Conservation (phyloP, 2,797 vertebrate genomes). For the Leptoclinus maculatus region DNA sequence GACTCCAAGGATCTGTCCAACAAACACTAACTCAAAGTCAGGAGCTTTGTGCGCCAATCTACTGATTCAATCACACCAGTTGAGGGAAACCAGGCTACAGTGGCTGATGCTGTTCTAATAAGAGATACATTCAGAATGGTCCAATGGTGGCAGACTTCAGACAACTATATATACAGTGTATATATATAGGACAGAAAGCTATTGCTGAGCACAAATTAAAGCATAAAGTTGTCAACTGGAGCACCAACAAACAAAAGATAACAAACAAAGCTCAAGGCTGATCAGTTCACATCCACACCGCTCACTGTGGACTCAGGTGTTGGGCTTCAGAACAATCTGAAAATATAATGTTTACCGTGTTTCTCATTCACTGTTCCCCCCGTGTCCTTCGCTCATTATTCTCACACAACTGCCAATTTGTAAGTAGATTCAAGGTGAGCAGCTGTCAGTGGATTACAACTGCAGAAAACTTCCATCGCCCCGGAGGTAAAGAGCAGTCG, state of each 20-base stretch:
- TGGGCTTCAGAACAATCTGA: too few relatives aligned
- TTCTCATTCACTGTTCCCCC: constrained; percentile 17
- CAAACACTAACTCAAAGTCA: constrained; percentile 28
- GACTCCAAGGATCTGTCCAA: background rate
- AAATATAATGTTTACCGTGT: constrained; percentile 29
- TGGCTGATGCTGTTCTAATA: constrained; percentile 28
- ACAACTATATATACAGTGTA: too few relatives aligned
- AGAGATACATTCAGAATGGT: constrained; percentile 2
- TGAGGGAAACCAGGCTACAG: constrained; percentile 4
- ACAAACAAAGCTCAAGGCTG: too few relatives aligned
- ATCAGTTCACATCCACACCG: too few relatives aligned
- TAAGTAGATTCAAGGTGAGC: constrained; percentile 55
- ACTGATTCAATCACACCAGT: constrained; percentile 17
- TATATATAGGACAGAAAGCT: too few relatives aligned
- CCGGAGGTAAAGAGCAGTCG: constrained; percentile 41
- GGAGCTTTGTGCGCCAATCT: constrained; percentile 9
- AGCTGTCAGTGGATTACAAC: constrained; percentile 57
- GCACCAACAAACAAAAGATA: too few relatives aligned
- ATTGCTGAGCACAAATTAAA: too few relatives aligned
- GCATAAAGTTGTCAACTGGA: too few relatives aligned
- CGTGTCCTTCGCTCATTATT: constrained; percentile 58
- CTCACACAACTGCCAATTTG: constrained; percentile 51
- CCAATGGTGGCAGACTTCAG: background rate
- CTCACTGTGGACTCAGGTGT: too few relatives aligned
- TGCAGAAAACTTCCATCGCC: constrained; percentile 41